A percentile compares a stretch with the other conserved stretches of the same genome.
These are phyloP conservation scores for Channallabes apus DNA, from an alignment of 2,797 vertebrate genomes.

Conservation along the genomic window DNA sequence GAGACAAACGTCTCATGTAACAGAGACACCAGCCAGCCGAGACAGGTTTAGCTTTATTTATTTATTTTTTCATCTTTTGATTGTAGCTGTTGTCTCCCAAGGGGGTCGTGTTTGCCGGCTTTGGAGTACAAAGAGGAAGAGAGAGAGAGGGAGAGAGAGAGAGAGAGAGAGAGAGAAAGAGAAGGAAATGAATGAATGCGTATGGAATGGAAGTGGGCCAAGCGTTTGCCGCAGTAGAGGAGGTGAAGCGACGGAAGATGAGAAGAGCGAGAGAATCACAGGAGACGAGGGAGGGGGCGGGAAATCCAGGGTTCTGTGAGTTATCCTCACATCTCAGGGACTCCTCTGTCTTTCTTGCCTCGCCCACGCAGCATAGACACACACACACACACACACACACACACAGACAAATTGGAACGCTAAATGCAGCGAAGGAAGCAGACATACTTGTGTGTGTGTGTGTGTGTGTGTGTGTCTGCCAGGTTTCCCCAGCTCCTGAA, in stretches of 20 bases:
- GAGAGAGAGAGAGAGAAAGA: constrained; percentile 21
- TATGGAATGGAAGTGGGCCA: constrained; percentile 50
- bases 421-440: constrained; percentile 9
- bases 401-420: constrained; percentile 2
- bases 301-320: constrained; percentile 33
- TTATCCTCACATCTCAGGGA: constrained; percentile 47
- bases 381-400: constrained; percentile 29
- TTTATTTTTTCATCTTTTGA: constrained; percentile 39
- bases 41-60: constrained; percentile 19
- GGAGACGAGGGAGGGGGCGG: not conserved
- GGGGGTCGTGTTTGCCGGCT: constrained; percentile 2
- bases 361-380: constrained; percentile 29
- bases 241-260: constrained; percentile 55
- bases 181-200: constrained; percentile 41
- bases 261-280: constrained; percentile 42
- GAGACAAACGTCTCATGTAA: not conserved
- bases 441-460: not conserved
- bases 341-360: constrained; percentile 44
- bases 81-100: constrained; percentile 15
- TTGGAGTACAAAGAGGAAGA: constrained; percentile 11
- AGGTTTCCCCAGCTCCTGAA: constrained; percentile 30
- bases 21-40: constrained; percentile 29
- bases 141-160: constrained; percentile 18
- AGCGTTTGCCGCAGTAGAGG: constrained; percentile 50
- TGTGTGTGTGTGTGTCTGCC: constrained; percentile 22